Conservation (phyloP, 2,888 invertebrate species). For the Pachymerium ferrugineum region DNA sequence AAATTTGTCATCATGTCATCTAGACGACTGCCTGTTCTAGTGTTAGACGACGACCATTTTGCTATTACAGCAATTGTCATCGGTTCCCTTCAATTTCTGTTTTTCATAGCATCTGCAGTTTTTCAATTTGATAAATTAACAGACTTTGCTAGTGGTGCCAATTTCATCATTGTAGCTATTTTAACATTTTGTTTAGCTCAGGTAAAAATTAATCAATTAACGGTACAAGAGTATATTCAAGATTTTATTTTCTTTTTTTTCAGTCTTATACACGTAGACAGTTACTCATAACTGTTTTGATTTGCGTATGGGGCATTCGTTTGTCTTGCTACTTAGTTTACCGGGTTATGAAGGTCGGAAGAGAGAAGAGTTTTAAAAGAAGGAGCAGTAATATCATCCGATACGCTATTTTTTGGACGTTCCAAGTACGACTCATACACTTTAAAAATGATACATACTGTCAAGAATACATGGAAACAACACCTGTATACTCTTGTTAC, state of each 20-base stretch:
- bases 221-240: too few species aligned
- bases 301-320: constrained; percentile 80
- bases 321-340: constrained; percentile 84
- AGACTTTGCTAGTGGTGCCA: constrained; percentile 88
- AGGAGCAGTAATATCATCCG: constrained; percentile 75
- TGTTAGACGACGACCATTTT: constrained; percentile 72
- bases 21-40: background rate
- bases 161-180: constrained; percentile 82
- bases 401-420: constrained; percentile 90
- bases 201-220: constrained; percentile 43
- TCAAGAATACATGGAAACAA: background rate
- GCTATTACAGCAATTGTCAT: constrained; percentile 81
- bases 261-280: constrained; percentile 75
- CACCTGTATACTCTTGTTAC: background rate
- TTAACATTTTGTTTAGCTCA: constrained; percentile 80
- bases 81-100: constrained; percentile 75
- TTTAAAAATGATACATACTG: background rate
- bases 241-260: background rate
- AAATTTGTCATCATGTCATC: background rate
- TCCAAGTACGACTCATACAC: constrained; percentile 57
- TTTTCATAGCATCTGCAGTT: constrained; percentile 77
- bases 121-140: constrained; percentile 86
- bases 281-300: constrained; percentile 81
- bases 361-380: constrained; percentile 86
- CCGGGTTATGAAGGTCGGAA: constrained; percentile 80